phyloP scores from a whole-genome alignment of 2,888 invertebrate species.

The Ormyrus pomaceus region DNA sequence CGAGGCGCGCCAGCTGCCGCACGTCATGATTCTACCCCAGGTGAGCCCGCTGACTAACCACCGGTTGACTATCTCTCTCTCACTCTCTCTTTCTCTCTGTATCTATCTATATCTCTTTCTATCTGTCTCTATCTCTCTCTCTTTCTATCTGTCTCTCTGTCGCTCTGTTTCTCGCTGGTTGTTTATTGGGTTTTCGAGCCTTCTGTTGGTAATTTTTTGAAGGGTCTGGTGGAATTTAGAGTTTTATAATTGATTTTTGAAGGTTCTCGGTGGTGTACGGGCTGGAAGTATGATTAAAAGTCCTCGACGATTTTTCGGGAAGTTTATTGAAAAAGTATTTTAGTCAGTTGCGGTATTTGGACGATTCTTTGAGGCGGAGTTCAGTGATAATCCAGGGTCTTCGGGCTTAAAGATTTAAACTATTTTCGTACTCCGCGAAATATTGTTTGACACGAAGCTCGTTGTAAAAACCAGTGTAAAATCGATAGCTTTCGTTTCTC shows the following conservation, averaged over 20 bases:
- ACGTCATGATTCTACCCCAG: constrained; percentile 74
- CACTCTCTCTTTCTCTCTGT: constrained; percentile 29
- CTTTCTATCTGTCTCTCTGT: neutral
- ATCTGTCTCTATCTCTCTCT: neutral
- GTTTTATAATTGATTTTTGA: neutral
- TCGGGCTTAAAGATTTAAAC: neutral
- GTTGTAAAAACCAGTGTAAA: neutral
- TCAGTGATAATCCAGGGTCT: neutral
- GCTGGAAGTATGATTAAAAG: too few relatives aligned
- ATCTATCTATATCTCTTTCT: constrained; percentile 21
- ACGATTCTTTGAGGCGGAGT: neutral
- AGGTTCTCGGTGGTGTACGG: neutral
- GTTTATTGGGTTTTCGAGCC: too few relatives aligned
- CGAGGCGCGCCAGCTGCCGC: constrained; percentile 75
- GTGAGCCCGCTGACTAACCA: constrained; percentile 64
- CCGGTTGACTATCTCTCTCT: constrained; percentile 54
- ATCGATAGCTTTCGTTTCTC: neutral
- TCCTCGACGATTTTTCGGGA: too few relatives aligned
- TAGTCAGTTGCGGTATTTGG: neutral
- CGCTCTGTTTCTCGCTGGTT: neutral
- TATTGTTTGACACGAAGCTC: neutral
- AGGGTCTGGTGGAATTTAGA: neutral
- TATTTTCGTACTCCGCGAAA: neutral
- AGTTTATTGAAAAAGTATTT: too few relatives aligned
- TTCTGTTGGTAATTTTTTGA: too few relatives aligned